These are phyloP conservation scores for Distichodus sexfasciatus DNA, from an alignment of 2,797 vertebrate species.

Conservation along the genomic window DNA sequence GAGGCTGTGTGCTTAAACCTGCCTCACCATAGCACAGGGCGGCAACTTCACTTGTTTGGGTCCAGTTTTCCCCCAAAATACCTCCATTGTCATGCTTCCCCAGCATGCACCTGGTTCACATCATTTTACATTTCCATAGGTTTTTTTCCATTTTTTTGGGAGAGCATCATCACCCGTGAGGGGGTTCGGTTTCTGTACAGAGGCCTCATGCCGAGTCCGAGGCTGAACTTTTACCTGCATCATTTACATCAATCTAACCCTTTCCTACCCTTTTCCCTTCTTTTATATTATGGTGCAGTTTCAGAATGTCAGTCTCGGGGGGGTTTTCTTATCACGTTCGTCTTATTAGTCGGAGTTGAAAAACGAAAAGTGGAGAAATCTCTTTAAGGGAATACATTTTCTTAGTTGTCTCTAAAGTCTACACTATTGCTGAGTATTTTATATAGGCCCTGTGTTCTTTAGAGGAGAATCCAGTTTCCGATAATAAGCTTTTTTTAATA, in stretches of 20 bases:
- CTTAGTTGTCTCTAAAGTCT: background rate
- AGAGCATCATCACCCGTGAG: no score
- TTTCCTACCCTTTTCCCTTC: background rate
- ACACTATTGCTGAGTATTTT: background rate
- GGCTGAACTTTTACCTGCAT: background rate
- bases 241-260: background rate
- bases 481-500: slow-evolving; percentile 46
- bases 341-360: background rate
- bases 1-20: slow-evolving; percentile 52
- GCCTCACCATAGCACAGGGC: slow-evolving; percentile 36
- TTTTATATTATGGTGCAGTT: background rate
- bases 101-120: background rate
- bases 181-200: slow-evolving; percentile 5
- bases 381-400: background rate
- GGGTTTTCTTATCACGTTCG: background rate
- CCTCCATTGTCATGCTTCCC: slow-evolving; percentile 5
- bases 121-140: slow-evolving; percentile 5
- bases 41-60: slow-evolving; percentile 17
- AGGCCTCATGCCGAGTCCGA: slow-evolving; percentile 18
- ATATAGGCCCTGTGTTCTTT: background rate
- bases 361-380: background rate
- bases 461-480: background rate
- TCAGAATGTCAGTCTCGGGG: background rate
- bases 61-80: slow-evolving; percentile 4
- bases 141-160: slow-evolving; percentile 5